phyloP scores from a whole-genome alignment of 2,888 invertebrate genomes.

The Ommatoiulus sabulosus region DNA sequence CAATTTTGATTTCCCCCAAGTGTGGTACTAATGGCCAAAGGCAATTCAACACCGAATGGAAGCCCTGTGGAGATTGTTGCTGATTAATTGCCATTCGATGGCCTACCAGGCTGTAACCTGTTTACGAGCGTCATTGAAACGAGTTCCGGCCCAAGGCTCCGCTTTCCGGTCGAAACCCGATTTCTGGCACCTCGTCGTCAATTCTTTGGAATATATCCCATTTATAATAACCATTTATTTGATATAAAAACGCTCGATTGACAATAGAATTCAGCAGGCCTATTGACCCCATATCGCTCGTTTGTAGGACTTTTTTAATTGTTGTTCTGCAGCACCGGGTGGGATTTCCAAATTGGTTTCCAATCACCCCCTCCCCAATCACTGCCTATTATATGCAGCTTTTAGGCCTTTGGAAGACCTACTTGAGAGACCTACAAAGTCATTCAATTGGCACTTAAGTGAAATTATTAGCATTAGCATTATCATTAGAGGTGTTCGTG shows the following conservation, averaged over 20 bases:
- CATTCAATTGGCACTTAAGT: background rate
- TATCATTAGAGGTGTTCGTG: background rate
- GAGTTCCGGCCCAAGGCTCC: conserved; percentile 1
- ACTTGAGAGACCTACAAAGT: background rate
- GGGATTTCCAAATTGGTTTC: background rate
- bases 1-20: background rate
- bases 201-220: background rate
- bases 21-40: background rate
- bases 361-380: background rate
- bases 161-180: background rate
- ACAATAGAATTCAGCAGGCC: background rate
- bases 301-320: background rate
- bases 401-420: background rate
- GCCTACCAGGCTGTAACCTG: background rate
- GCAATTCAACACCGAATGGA: background rate
- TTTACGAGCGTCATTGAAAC: background rate
- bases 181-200: background rate
- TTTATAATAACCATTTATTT: background rate
- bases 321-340: background rate
- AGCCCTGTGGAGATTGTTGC: background rate
- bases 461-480: background rate
- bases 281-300: background rate
- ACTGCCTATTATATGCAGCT: background rate
- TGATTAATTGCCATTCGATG: background rate
- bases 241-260: background rate